Evolutionary conservation across 2,888 invertebrate species (phyloP), one percentile per base, ranked within the genome.

Genomic region (Anorthoa munda): DNA sequence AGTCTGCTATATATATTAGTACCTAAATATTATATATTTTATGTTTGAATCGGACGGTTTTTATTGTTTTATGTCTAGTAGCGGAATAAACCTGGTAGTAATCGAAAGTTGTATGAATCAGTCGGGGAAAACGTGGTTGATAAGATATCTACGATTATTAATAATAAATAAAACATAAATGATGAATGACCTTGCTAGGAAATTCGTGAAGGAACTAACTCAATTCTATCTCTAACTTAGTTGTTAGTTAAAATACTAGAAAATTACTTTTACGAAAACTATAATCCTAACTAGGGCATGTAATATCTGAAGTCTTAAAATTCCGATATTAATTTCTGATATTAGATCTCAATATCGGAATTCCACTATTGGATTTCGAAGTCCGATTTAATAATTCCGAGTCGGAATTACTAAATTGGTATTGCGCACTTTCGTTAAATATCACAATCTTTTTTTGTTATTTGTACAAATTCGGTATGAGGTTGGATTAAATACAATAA

Each of bases 41-140:
- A 48, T 51, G n/a, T 77, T 15, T 64, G 46, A 56, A 64, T 65
- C 58, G 18, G 53, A 23, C 23, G 21, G 13, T n/a, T 48, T 82
- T 67, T 79, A 78, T 82, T 67, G 59, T 59, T 82, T 79, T 78
- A 66, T 71, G 45, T 59, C 15, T 66, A 45, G 51, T 15, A 69
- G 53, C 61, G 80, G 66, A 72, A 78, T 72, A 53, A 72, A 79
- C 79, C 63, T 46, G 21, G 21, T 59, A 51, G 48, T 51, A 45
- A 51, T 72, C 23, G 51, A 65, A 61, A 59, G 51, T 79, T 83
- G n/a, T 68, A 23, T 72, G 66, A 65, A 67, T 82, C 67, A 72
- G 55, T 21, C 15, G 46, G 21, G 13, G 12, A 50, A 50, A 58
- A 58, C 18, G 23, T 59, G 56, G 9, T 46, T 48, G 55, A 56